phyloP scores from a whole-genome alignment of 2,113 vertebrate species.

The Speoplatyrhinus poulsoni region DNA sequence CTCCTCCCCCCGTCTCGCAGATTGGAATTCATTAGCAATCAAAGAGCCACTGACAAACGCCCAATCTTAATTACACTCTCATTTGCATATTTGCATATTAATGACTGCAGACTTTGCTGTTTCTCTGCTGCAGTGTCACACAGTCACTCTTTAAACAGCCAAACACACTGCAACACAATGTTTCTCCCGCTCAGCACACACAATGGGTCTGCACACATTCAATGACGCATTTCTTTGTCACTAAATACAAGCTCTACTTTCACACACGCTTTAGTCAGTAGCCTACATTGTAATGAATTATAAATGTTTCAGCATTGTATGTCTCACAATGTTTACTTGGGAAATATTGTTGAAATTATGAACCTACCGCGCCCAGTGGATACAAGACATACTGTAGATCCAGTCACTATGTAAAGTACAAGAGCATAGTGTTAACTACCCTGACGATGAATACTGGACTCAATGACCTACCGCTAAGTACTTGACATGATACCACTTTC shows the following conservation, averaged over 20 bases:
- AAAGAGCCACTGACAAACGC: constrained; percentile 81
- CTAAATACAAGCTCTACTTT: too few species aligned
- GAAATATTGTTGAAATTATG: not conserved
- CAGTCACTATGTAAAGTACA: not conserved
- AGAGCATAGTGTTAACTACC: not conserved
- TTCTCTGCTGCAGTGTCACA: constrained; percentile 74
- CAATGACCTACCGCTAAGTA: not conserved
- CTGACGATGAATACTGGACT: not conserved
- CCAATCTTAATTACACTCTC: constrained; percentile 81
- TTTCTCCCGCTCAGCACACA: too few species aligned
- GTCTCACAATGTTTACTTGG: not conserved
- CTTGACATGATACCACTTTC: not conserved
- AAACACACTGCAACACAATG: constrained; percentile 44
- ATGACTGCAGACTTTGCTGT: constrained; percentile 80
- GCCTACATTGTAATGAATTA: too few species aligned
- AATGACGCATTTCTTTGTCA: too few species aligned
- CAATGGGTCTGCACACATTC: too few species aligned
- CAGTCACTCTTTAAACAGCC: constrained; percentile 42
- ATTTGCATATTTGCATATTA: constrained; percentile 87
- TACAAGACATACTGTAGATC: not conserved
- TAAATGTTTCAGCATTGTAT: not conserved
- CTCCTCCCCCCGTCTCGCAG: constrained; percentile 76
- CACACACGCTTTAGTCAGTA: too few species aligned
- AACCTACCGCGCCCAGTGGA: not conserved
- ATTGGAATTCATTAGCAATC: constrained; percentile 85